Conservation (phyloP, 2,797 vertebrate species). For the Alectoris magna region DNA sequence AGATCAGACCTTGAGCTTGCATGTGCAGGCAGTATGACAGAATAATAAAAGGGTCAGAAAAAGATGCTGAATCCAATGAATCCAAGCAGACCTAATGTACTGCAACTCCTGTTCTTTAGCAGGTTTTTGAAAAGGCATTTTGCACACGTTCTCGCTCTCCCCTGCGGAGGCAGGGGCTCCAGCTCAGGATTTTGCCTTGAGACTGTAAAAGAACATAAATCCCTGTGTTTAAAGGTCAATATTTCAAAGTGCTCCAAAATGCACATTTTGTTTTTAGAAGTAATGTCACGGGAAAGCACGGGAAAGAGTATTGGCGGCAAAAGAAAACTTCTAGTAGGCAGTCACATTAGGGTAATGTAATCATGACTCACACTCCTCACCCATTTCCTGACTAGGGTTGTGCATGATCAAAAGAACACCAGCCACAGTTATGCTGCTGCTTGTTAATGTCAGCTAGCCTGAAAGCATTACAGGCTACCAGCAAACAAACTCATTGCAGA, state of each 20-base stretch:
- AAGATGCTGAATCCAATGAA: not conserved
- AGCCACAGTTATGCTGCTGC: slow-evolving; percentile 28
- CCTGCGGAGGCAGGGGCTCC: not conserved
- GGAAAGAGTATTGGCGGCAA: not conserved
- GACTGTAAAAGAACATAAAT: slow-evolving; percentile 27
- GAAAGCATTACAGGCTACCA: slow-evolving; percentile 50
- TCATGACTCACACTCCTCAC: slow-evolving; percentile 66
- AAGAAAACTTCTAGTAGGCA: slow-evolving; percentile 50
- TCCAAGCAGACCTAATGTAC: not conserved
- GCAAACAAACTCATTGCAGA: slow-evolving; percentile 29
- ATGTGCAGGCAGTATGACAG: not conserved
- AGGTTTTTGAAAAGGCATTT: slow-evolving; percentile 41
- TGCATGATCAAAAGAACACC: slow-evolving; percentile 61
- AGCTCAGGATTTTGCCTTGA: slow-evolving; percentile 10
- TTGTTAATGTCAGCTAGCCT: slow-evolving; percentile 37
- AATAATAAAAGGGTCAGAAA: not conserved
- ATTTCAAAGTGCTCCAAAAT: slow-evolving; percentile 53
- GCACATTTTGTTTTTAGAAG: slow-evolving; percentile 54
- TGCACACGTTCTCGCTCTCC: not conserved
- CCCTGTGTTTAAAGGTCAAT: slow-evolving; percentile 48
- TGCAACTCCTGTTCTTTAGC: slow-evolving; percentile 22
- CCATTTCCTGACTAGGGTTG: slow-evolving; percentile 61
- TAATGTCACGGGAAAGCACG: slow-evolving; percentile 33
- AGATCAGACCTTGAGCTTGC: not conserved
- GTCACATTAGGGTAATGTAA: slow-evolving; percentile 52